These are phyloP conservation scores for Cyanoramphus novaezelandiae DNA, from an alignment of 2,113 vertebrate genomes.

Conservation along the genomic window DNA sequence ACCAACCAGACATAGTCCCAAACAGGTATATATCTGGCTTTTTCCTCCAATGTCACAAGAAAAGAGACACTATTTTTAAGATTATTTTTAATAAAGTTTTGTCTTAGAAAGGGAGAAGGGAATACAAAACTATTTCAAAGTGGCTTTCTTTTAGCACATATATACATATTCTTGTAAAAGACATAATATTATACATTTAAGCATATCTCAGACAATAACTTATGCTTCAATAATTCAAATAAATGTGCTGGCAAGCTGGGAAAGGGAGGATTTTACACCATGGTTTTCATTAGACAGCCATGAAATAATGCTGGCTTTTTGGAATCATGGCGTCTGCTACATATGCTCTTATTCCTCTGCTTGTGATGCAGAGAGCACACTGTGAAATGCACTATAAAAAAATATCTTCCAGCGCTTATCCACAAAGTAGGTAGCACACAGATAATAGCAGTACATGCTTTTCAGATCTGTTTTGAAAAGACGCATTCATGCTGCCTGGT, in stretches of 20 bases:
- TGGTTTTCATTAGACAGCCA: background rate
- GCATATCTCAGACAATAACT: constrained; percentile 45
- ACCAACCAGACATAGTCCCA: background rate
- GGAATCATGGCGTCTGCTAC: background rate
- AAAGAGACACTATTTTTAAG: background rate
- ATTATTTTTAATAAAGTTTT: constrained; percentile 25
- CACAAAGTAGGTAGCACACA: background rate
- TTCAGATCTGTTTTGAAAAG: background rate
- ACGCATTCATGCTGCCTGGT: background rate
- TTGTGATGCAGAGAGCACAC: background rate
- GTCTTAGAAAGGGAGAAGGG: background rate
- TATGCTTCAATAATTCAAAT: constrained; percentile 55
- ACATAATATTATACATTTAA: background rate
- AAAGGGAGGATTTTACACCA: constrained; percentile 4
- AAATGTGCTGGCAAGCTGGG: constrained; percentile 31
- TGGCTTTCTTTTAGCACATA: background rate
- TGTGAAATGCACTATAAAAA: background rate
- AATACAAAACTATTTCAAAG: background rate
- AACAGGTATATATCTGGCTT: background rate
- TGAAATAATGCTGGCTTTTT: background rate
- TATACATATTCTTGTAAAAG: background rate
- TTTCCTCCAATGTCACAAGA: background rate
- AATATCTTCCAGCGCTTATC: background rate
- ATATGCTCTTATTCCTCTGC: background rate
- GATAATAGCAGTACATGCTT: background rate